Percentiles rank a stretch among this genome's conserved stretches.
These are phyloP conservation scores for Phoebastria nigripes DNA, from an alignment of 2,797 vertebrate species.

Conservation along the genomic window DNA sequence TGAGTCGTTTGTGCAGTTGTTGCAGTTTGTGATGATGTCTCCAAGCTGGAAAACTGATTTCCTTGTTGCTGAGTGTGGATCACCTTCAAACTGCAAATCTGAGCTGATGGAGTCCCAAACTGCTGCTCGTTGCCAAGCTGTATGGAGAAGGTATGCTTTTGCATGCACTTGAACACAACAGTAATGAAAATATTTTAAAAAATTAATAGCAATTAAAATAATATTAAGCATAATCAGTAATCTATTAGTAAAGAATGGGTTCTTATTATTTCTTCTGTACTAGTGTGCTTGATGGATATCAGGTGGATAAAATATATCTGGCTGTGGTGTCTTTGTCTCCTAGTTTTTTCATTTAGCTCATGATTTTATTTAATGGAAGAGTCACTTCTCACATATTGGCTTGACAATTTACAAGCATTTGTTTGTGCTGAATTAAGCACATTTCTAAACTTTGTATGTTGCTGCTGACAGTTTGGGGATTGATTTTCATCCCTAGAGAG, in stretches of 20 bases:
- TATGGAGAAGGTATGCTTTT: background rate
- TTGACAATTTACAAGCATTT: constrained; percentile 61
- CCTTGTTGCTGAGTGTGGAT: background rate
- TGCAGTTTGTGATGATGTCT: background rate
- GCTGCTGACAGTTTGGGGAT: constrained; percentile 57
- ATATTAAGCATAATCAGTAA: background rate
- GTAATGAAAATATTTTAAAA: background rate
- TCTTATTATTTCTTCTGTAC: background rate
- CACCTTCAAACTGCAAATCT: background rate
- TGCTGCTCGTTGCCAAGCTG: background rate
- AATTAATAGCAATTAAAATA: background rate
- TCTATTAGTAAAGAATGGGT: background rate
- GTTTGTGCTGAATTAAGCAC: constrained; percentile 66
- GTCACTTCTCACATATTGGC: constrained; percentile 36
- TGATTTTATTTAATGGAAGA: constrained; percentile 63
- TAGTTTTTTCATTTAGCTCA: constrained; percentile 4
- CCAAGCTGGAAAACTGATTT: background rate
- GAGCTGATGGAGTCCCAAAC: background rate
- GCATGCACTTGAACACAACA: background rate
- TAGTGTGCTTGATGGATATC: background rate
- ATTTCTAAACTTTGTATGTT: constrained; percentile 63
- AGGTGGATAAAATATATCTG: background rate
- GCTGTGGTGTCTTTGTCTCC: background rate
- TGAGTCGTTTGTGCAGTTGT: background rate
- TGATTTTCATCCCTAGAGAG: constrained; percentile 59